Conservation (phyloP, 2,113 vertebrate species). For the Oryzias celebensis region DNA sequence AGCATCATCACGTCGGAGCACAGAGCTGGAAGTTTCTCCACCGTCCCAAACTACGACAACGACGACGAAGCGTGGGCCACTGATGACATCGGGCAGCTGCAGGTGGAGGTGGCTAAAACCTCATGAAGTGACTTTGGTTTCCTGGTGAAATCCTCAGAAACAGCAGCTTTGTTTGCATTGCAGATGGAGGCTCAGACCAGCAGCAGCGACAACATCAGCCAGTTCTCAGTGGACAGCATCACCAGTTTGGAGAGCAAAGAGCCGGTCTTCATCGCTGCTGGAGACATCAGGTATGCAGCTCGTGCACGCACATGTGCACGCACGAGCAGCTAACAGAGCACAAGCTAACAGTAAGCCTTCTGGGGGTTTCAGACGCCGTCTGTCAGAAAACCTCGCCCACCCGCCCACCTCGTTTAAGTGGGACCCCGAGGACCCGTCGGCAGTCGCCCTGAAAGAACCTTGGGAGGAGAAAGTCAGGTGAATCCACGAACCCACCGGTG, state of each 20-base stretch:
- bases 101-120: constrained; percentile 83
- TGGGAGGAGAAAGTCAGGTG: constrained; percentile 97
- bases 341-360: not conserved
- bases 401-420: constrained; percentile 88
- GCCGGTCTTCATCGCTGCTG: constrained; percentile 91
- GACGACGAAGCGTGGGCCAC: constrained; percentile 96
- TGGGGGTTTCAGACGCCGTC: constrained; percentile 78
- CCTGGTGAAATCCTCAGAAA: not conserved
- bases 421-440: constrained; percentile 93
- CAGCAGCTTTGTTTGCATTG: constrained; percentile 40
- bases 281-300: constrained; percentile 87
- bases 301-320: not conserved
- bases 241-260: constrained; percentile 96
- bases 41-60: constrained; percentile 92
- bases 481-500: constrained; percentile 6
- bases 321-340: not conserved
- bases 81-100: constrained; percentile 93
- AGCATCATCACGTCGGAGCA: constrained; percentile 80
- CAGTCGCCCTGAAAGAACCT: constrained; percentile 93
- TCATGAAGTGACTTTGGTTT: no score
- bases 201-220: constrained; percentile 97
- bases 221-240: constrained; percentile 97
- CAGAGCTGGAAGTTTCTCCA: constrained; percentile 86
- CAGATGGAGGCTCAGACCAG: constrained; percentile 90
- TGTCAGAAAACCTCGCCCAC: constrained; percentile 93